phyloP scores from a whole-genome alignment of 2,888 invertebrate genomes.

The Melinaea marsaeus region DNA sequence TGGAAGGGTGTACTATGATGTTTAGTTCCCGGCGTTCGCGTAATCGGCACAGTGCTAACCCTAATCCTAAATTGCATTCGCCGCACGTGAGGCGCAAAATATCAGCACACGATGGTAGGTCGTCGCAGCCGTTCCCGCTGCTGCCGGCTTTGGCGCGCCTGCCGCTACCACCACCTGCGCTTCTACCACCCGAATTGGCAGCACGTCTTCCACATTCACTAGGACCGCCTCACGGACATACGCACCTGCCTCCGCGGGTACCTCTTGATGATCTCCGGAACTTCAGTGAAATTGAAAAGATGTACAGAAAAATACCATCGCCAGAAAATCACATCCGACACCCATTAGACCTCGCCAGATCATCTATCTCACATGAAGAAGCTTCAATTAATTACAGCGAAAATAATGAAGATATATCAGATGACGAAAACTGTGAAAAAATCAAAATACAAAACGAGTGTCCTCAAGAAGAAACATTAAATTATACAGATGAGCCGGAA shows the following conservation, averaged over 20 bases:
- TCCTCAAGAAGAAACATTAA: conserved; percentile 55
- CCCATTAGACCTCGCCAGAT: conserved; percentile 60
- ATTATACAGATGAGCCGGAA: conserved; percentile 79
- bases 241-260: conserved; percentile 75
- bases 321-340: conserved; percentile 55
- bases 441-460: conserved; percentile 45
- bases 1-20: conserved; percentile 98
- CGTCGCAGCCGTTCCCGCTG: conserved; percentile 87
- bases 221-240: conserved; percentile 50
- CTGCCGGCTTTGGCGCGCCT: conserved; percentile 83
- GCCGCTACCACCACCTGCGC: conserved; percentile 83
- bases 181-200: conserved; percentile 80
- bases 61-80: conserved; percentile 97
- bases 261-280: conserved; percentile 71
- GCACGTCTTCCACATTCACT: conserved; percentile 61
- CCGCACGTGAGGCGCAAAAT: conserved; percentile 96
- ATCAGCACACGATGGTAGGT: conserved; percentile 94
- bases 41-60: conserved; percentile 97
- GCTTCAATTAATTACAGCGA: conserved; percentile 64
- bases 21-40: conserved; percentile 96
- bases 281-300: conserved; percentile 75
- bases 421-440: conserved; percentile 57
- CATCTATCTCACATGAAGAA: conserved; percentile 49
- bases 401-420: conserved; percentile 58
- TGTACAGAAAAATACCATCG: conserved; percentile 70